Evolutionary conservation across 2,113 vertebrate genomes (phyloP).

Genomic region (Thalassarche chlororhynchos): DNA sequence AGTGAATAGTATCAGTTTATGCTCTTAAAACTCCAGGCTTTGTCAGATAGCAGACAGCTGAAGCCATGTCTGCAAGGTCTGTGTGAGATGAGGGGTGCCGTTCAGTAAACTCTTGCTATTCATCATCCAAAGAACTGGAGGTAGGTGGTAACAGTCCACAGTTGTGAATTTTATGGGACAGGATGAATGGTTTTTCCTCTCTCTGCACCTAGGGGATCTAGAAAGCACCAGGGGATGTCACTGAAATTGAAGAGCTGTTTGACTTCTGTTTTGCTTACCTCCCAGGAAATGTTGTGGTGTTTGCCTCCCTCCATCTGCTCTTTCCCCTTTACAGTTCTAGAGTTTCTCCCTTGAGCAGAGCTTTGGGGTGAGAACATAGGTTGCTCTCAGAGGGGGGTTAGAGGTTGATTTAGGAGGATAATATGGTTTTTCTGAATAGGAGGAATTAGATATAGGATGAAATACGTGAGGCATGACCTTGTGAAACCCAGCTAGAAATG

Average conservation of each 20-base stretch:
- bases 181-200: neutral
- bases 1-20: neutral
- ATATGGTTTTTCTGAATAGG: neutral
- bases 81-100: neutral
- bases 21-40: neutral
- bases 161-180: neutral
- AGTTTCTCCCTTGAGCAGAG: neutral
- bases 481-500: neutral
- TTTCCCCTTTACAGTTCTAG: neutral
- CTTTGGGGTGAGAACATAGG: neutral
- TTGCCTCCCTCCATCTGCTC: neutral
- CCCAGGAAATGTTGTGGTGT: neutral
- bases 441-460: neutral
- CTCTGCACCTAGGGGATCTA: neutral
- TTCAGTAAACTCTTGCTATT: neutral
- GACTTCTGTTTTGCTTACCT: neutral
- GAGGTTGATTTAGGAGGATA: neutral
- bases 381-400: neutral
- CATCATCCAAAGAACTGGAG: neutral
- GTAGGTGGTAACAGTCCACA: neutral
- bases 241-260: neutral
- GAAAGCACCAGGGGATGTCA: neutral
- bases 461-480: neutral
- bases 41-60: neutral
- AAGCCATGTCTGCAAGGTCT: neutral